These are phyloP conservation scores for Oreotragus oreotragus DNA, from an alignment of 2,113 vertebrate genomes.

Conservation along the genomic window DNA sequence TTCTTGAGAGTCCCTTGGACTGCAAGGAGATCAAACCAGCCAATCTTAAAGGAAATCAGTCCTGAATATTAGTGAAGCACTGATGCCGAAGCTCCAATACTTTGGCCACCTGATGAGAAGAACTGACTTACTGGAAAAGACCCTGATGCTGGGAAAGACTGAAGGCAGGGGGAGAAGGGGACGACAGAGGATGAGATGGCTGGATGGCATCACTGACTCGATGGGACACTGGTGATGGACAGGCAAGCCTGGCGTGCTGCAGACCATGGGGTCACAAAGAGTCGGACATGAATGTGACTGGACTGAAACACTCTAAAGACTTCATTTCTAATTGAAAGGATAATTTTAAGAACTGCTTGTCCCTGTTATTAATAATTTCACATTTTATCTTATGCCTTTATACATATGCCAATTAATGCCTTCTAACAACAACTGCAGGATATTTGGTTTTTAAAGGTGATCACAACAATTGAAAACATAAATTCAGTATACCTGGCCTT, in stretches of 20 bases:
- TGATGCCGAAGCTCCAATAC: neutral
- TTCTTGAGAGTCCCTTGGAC: neutral
- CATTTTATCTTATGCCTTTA: neutral
- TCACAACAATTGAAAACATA: slow-evolving; percentile 6
- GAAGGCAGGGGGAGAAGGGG: neutral
- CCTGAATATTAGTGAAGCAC: neutral
- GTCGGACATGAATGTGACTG: neutral
- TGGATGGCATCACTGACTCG: neutral
- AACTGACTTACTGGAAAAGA: neutral
- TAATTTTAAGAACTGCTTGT: neutral
- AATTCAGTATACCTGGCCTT: neutral
- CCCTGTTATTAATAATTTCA: neutral
- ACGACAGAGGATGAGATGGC: neutral
- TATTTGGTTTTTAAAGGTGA: neutral
- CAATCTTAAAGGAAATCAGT: neutral
- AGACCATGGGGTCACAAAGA: neutral
- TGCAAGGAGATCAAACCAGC: neutral
- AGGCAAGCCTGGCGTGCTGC: neutral
- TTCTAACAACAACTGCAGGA: neutral
- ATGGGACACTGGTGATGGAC: neutral
- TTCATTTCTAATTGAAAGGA: neutral
- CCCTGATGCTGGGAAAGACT: neutral
- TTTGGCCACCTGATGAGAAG: neutral
- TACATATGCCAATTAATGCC: neutral
- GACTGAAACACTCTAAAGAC: neutral